These are phyloP conservation scores for Watsonalla cultraria DNA, from an alignment of 2,888 invertebrate species.

Conservation along the genomic window DNA sequence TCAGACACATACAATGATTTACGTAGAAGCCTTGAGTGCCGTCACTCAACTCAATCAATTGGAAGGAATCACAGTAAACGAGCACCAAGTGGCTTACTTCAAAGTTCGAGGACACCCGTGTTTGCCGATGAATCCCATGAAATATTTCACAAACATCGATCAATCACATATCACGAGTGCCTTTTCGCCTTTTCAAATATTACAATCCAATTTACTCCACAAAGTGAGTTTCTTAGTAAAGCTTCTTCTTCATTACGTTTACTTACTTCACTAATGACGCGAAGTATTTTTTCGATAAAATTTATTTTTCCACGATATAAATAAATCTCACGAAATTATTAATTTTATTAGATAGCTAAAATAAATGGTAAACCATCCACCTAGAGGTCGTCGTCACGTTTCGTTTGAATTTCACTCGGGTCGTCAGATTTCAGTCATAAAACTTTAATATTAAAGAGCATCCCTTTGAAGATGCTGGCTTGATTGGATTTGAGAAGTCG, in stretches of 20 bases:
- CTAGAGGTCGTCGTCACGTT: neutral
- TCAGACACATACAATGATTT: conserved; percentile 3
- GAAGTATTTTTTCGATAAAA: too few species aligned
- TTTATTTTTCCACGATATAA: too few species aligned
- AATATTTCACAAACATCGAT: conserved; percentile 42
- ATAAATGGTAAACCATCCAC: too few species aligned
- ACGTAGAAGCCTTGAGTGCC: conserved; percentile 17
- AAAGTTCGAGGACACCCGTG: conserved; percentile 34
- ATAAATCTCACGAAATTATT: too few species aligned
- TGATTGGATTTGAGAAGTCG: too few species aligned
- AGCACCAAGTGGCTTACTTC: conserved; percentile 14
- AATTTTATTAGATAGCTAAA: too few species aligned
- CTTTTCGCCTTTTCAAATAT: conserved; percentile 25
- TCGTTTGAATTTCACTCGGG: neutral
- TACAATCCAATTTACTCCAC: conserved; percentile 24
- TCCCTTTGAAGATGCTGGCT: too few species aligned
- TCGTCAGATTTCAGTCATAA: neutral
- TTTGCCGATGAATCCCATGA: conserved; percentile 21
- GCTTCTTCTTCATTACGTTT: neutral
- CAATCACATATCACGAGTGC: conserved; percentile 24
- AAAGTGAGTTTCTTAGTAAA: neutral
- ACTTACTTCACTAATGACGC: too few species aligned
- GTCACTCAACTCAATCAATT: conserved; percentile 27
- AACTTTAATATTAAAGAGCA: too few species aligned
- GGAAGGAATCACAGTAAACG: conserved; percentile 27